phyloP scores from a whole-genome alignment of 2,113 vertebrate species.

The Microcebus tavaratra region DNA sequence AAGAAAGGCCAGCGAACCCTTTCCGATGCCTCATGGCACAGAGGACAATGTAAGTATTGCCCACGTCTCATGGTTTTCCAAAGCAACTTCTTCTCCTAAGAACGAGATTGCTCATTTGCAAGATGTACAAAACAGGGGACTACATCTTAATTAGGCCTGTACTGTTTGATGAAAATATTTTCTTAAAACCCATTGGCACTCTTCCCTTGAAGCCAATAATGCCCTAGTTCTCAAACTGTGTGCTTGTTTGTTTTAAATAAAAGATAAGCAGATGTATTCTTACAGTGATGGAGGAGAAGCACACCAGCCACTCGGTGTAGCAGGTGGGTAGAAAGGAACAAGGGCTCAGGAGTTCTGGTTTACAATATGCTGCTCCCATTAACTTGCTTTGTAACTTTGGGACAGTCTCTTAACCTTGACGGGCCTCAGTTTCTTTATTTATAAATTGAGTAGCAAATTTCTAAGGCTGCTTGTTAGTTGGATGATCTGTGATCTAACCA shows the following conservation, averaged over 20 bases:
- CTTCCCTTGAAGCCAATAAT: background rate
- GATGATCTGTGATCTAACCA: background rate
- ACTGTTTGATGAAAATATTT: background rate
- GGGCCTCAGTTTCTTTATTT: background rate
- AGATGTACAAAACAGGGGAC: background rate
- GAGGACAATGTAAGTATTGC: background rate
- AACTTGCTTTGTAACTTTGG: background rate
- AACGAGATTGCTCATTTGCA: background rate
- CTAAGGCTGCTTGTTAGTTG: background rate
- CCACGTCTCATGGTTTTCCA: background rate
- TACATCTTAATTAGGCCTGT: background rate
- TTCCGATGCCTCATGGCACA: background rate
- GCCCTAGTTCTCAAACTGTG: background rate
- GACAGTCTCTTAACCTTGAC: background rate
- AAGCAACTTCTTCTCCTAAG: background rate
- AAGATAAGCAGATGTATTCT: conserved; percentile 30
- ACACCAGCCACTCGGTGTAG: background rate
- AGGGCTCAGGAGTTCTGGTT: background rate
- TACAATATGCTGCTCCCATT: background rate
- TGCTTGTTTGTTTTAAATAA: conserved; percentile 51
- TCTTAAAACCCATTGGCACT: background rate
- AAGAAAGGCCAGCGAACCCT: background rate
- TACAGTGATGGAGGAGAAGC: background rate
- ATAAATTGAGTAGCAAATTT: background rate
- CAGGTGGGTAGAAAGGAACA: background rate